These are phyloP conservation scores for Drosophila tanythrix DNA, from an alignment of 2,888 invertebrate species.

Conservation along the genomic window DNA sequence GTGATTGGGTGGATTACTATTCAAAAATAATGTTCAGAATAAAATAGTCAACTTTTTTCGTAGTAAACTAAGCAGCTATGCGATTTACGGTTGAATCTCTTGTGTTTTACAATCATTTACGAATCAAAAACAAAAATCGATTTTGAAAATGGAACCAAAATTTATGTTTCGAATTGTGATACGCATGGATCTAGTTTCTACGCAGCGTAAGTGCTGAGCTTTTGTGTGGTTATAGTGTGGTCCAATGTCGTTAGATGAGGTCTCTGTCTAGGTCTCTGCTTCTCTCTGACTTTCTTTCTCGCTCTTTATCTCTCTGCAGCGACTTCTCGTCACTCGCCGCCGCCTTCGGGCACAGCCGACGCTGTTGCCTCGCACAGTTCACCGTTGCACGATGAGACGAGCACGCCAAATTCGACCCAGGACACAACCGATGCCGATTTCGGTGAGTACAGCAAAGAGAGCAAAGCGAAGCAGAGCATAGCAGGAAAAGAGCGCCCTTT, in stretches of 20 bases:
- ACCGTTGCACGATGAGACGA: constrained; percentile 60
- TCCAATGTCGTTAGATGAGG: not conserved
- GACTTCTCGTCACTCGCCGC: constrained; percentile 71
- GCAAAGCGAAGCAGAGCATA: not conserved
- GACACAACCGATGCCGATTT: constrained; percentile 73
- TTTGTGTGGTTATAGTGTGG: not conserved
- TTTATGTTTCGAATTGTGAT: constrained; percentile 33
- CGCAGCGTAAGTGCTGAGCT: constrained; percentile 11
- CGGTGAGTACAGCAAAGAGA: constrained; percentile 72
- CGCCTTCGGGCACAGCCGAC: constrained; percentile 49
- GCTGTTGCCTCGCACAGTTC: constrained; percentile 51
- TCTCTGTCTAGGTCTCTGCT: not conserved
- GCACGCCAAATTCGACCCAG: constrained; percentile 69
- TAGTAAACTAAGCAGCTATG: not conserved
- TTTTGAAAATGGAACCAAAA: constrained; percentile 30
- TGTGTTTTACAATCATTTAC: not conserved
- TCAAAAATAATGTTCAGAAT: not conserved
- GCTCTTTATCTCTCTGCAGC: constrained; percentile 42
- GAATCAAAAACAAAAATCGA: not conserved
- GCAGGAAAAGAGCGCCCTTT: constrained; percentile 2
- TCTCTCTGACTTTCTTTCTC: not conserved
- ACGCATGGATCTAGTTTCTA: constrained; percentile 1
- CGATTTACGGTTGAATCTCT: constrained; percentile 9
- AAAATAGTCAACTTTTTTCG: not conserved
- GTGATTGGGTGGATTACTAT: not conserved